Conservation (phyloP, 1,140 invertebrate genomes). For the Pseudomyrmex gracilis region DNA sequence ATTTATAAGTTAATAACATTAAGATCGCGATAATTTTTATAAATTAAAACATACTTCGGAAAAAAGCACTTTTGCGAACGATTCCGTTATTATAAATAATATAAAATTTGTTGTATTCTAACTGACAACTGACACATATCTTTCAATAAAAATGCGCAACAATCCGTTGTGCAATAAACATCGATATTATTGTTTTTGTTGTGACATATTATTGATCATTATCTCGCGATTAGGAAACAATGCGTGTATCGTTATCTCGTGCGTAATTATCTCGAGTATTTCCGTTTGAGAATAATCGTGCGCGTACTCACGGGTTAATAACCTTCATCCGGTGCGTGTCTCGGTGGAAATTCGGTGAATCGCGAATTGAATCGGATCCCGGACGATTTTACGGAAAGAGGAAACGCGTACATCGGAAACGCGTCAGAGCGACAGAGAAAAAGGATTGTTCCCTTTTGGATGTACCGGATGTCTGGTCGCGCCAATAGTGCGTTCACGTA, state of each 20-base stretch:
- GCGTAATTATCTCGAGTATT: conserved; percentile 42
- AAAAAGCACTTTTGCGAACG: neutral
- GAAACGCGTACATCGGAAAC: conserved; percentile 33
- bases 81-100: neutral
- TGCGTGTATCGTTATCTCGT: neutral
- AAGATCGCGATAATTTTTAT: conserved; percentile 22
- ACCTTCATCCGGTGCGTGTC: conserved; percentile 28
- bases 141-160: neutral
- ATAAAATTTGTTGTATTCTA: neutral
- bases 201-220: conserved; percentile 11
- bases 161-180: neutral
- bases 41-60: neutral
- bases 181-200: neutral
- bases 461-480: conserved; percentile 39
- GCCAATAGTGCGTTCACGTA: conserved; percentile 46
- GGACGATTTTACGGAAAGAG: conserved; percentile 42
- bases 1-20: no score
- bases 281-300: conserved; percentile 48
- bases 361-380: conserved; percentile 13
- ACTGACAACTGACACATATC: neutral
- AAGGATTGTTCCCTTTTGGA: conserved; percentile 42
- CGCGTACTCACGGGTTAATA: conserved; percentile 50
- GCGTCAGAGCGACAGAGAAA: neutral
- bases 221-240: conserved; percentile 20
- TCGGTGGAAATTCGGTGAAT: conserved; percentile 40